phyloP scores from a whole-genome alignment of 2,797 vertebrate genomes.

The Micropoecilia bifurca region DNA sequence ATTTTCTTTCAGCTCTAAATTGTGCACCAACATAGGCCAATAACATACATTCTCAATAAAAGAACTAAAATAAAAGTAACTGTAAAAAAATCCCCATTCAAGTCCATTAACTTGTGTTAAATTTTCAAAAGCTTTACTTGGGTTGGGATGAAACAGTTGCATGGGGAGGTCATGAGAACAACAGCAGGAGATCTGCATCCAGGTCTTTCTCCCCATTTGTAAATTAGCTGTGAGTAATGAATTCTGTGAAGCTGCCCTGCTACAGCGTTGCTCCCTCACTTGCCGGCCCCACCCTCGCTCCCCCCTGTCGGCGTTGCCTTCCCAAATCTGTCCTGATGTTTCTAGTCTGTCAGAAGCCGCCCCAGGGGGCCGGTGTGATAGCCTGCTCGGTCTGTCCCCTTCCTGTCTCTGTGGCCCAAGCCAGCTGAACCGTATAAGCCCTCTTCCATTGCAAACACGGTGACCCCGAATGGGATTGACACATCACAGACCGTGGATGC shows the following conservation, averaged over 20 bases:
- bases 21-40: background rate
- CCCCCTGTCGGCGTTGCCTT: slow-evolving; percentile 84
- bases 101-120: slow-evolving; percentile 46
- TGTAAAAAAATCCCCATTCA: slow-evolving; percentile 13
- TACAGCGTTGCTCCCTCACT: slow-evolving; percentile 80
- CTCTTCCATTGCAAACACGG: slow-evolving; percentile 80
- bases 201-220: slow-evolving; percentile 70
- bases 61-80: background rate
- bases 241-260: slow-evolving; percentile 84
- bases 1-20: background rate
- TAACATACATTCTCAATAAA: background rate
- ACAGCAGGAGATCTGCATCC: slow-evolving; percentile 59
- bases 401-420: slow-evolving; percentile 84
- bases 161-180: slow-evolving; percentile 53
- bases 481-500: slow-evolving; percentile 83
- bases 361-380: slow-evolving; percentile 82
- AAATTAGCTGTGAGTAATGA: slow-evolving; percentile 86
- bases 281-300: slow-evolving; percentile 83
- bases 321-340: slow-evolving; percentile 95
- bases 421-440: slow-evolving; percentile 92
- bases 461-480: slow-evolving; percentile 87
- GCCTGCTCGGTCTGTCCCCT: slow-evolving; percentile 77
- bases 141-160: slow-evolving; percentile 38
- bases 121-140: slow-evolving; percentile 48
- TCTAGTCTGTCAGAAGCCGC: slow-evolving; percentile 89